phyloP scores from a whole-genome alignment of 2,113 vertebrate species.

The Pollachius pollachius region DNA sequence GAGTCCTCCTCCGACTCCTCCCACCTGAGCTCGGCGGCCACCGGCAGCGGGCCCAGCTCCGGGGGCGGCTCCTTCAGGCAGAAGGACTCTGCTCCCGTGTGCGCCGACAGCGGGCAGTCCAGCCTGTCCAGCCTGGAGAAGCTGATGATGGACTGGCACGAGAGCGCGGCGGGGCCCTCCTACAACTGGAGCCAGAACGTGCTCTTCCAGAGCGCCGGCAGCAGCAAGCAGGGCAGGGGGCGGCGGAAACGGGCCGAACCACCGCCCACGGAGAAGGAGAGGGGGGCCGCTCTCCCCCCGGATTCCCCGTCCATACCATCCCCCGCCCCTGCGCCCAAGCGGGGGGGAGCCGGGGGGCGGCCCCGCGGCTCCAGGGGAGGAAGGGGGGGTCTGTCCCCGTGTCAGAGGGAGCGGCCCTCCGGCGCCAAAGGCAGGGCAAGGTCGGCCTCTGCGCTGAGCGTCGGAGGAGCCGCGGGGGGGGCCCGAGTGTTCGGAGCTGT shows the following conservation, averaged over 20 bases:
- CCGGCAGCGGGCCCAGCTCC: slow-evolving; percentile 51
- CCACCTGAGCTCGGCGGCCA: slow-evolving; percentile 80
- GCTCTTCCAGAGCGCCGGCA: slow-evolving; percentile 89
- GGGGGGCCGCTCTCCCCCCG: slow-evolving; percentile 76
- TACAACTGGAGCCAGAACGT: slow-evolving; percentile 99
- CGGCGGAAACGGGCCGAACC: slow-evolving; percentile 91
- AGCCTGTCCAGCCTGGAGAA: slow-evolving; percentile 98
- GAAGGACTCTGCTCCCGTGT: slow-evolving; percentile 73
- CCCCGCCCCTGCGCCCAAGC: slow-evolving; percentile 80
- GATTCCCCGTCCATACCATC: slow-evolving; percentile 87
- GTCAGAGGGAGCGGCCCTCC: slow-evolving; percentile 86
- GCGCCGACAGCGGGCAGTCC: slow-evolving; percentile 85
- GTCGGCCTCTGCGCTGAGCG: slow-evolving; percentile 69
- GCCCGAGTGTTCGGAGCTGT: slow-evolving; percentile 81
- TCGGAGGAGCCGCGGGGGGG: slow-evolving; percentile 49
- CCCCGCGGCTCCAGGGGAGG: slow-evolving; percentile 82
- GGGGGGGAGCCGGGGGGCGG: slow-evolving; percentile 83
- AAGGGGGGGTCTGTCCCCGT: slow-evolving; percentile 80
- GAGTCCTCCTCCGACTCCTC: slow-evolving; percentile 96
- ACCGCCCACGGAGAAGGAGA: slow-evolving; percentile 77
- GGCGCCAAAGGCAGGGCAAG: slow-evolving; percentile 77
- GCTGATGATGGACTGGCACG: slow-evolving; percentile 98
- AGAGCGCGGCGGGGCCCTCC: slow-evolving; percentile 87
- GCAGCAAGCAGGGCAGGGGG: slow-evolving; percentile 85
- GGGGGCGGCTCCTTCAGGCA: slow-evolving; percentile 74